Evolutionary conservation across 2,113 vertebrate species (phyloP), one percentile per base, ranked within the genome.

Genomic region (Pseudolaguvia tuberculata): DNA sequence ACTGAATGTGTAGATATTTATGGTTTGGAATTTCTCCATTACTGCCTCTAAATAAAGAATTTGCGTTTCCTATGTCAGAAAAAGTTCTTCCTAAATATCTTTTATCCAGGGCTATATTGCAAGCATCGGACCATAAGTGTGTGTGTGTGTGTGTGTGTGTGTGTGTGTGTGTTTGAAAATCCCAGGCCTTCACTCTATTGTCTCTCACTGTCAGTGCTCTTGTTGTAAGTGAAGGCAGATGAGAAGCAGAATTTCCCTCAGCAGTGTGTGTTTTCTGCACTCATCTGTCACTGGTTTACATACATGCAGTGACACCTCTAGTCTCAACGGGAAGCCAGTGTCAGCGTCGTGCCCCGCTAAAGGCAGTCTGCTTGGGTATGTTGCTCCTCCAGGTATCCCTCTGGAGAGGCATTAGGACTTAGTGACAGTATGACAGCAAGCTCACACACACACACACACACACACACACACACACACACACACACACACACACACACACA

Each of bases 231-330:
- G 70, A 82, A 77, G 65, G 79, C 62, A 77, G 77, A 81, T 76
- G 81, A 68, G 66, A 85, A 81, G 69, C 80, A 78, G 84, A 83
- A 81, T 82, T 89, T 88, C 88, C 81, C 83, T 89, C 84, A 80
- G 84, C 84, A 84, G 85, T 85, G 85, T 85, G 84, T 85, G 91
- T 90, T 72, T 72, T 61, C 88, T 89, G 87, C 88, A 88, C 86
- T 91, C 90, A 92, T 91, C 91, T 90, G 89, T 90, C 90, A 90
- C 84, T 85, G 78, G 86, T 90, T 87, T 89, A 91, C 88, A 91
- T 89, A 89, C 88, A 87, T 83, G 84, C 87, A 81, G 84, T 90
- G 90, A 91, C 88, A 91, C 89, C 86, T 88, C 83, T 82, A 86
- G 88, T 89, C 88, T 91, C 88, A 81, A 75, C 85, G 90, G 89